Conservation (phyloP, 1,140 invertebrate species). For the Glossosoma conforme region DNA sequence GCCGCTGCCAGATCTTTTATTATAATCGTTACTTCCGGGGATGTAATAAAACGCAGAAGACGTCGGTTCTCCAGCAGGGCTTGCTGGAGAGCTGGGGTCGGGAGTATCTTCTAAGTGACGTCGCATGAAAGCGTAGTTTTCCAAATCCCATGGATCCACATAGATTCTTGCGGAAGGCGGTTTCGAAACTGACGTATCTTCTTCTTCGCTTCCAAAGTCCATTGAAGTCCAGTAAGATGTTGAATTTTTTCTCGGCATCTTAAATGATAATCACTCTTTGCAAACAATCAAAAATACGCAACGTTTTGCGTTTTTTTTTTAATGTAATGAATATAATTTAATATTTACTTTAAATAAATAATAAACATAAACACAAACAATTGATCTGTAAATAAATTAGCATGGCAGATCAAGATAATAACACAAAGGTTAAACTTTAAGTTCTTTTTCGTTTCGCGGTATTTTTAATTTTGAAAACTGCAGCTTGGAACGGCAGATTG, state of each 20-base stretch:
- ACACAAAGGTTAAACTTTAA: no score
- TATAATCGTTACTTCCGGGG: slow-evolving; percentile 46
- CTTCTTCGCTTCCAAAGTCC: slow-evolving; percentile 53
- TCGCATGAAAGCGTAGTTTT: slow-evolving; percentile 62
- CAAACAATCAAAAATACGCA: not conserved
- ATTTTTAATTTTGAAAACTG: slow-evolving; percentile 1
- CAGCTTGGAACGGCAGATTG: slow-evolving; percentile 1
- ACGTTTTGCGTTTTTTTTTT: no score
- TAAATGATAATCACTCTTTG: slow-evolving; percentile 2
- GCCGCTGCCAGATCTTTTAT: slow-evolving; percentile 36
- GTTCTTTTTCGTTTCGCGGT: slow-evolving; percentile 12
- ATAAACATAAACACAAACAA: no score
- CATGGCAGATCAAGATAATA: no score
- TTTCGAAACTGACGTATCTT: slow-evolving; percentile 36
- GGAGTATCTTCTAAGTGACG: slow-evolving; percentile 50
- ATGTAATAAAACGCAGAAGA: slow-evolving; percentile 54
- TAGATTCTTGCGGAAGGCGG: slow-evolving; percentile 51
- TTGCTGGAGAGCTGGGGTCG: slow-evolving; percentile 46
- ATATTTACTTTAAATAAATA: no score
- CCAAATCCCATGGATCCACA: slow-evolving; percentile 68
- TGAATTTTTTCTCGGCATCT: slow-evolving; percentile 23
- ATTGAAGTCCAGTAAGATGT: slow-evolving; percentile 49
- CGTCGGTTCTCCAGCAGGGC: slow-evolving; percentile 47
- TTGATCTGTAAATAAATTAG: no score
- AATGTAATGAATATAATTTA: no score